Conservation (phyloP, 92 coral and sea anemone genomes). For the Epizoanthus rinbou region DNA sequence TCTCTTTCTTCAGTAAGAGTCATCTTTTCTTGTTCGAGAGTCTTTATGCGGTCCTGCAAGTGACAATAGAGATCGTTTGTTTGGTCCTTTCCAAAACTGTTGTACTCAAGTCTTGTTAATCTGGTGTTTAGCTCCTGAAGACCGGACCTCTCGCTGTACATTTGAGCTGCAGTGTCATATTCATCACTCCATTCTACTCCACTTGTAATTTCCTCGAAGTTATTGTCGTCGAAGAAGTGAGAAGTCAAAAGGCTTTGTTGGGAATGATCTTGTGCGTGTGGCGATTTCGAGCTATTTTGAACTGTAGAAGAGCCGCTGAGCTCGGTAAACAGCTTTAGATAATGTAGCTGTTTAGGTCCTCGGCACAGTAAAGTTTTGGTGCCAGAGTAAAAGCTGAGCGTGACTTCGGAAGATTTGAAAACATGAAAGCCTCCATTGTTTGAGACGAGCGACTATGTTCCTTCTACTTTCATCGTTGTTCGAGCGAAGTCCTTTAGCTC, state of each 20-base stretch:
- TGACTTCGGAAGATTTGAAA: not conserved
- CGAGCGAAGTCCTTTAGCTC: constrained; percentile 12
- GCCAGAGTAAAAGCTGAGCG: constrained; percentile 12
- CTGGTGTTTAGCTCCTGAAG: constrained; percentile 1
- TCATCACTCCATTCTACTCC: not conserved
- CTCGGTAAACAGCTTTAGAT: not conserved
- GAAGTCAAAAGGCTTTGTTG: no score
- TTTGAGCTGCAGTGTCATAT: not conserved
- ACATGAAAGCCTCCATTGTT: constrained; percentile 28
- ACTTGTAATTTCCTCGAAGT: not conserved
- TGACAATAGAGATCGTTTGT: constrained; percentile 1
- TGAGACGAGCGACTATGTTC: not conserved
- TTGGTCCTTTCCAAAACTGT: constrained; percentile 5
- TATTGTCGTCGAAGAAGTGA: constrained; percentile 1
- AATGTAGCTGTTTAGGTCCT: constrained; percentile 22
- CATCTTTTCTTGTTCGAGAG: constrained; percentile 25
- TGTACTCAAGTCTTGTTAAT: constrained; percentile 2
- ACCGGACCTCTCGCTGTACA: not conserved
- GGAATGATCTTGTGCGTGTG: constrained; percentile 15
- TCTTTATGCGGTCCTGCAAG: constrained; percentile 6
- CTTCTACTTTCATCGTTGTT: not conserved
- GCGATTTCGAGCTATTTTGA: not conserved
- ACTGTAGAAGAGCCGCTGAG: constrained; percentile 4
- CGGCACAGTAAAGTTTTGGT: constrained; percentile 18
- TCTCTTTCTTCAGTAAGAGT: constrained; percentile 19